Conservation (phyloP, 2,888 invertebrate species). For the Tridacna gigas region DNA sequence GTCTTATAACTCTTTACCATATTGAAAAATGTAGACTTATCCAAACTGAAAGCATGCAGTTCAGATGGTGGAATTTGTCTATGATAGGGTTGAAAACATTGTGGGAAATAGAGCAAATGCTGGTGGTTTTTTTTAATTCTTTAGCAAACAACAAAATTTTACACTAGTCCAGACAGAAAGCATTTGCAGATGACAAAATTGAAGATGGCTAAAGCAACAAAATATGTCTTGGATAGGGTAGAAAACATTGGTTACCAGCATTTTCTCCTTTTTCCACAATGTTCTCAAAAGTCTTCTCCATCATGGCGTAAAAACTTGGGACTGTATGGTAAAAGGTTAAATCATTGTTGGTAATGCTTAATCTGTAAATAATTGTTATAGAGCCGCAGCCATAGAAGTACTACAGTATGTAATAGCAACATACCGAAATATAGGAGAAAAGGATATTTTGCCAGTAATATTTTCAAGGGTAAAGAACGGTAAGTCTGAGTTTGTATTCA, state of each 20-base stretch:
- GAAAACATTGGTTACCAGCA: background rate
- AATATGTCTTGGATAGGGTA: background rate
- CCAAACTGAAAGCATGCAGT: no score
- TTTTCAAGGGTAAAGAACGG: slow-evolving; percentile 49
- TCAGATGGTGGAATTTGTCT: no score
- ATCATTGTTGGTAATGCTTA: background rate
- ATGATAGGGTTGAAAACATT: no score
- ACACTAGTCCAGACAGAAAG: no score
- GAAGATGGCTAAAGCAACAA: no score
- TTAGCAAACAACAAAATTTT: no score
- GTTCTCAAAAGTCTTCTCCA: background rate
- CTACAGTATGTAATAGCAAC: slow-evolving; percentile 35
- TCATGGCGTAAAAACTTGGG: background rate
- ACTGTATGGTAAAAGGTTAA: background rate
- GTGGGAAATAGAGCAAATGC: no score
- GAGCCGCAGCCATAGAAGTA: slow-evolving; percentile 27
- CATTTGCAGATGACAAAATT: no score
- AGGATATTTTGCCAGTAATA: slow-evolving; percentile 40
- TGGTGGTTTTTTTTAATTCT: no score
- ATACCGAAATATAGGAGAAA: slow-evolving; percentile 36
- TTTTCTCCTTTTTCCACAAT: background rate
- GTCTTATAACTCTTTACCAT: no score
- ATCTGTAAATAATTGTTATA: slow-evolving; percentile 24
- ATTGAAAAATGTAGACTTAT: no score
- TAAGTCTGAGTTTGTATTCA: slow-evolving; percentile 10